Conservation (phyloP, 2,113 vertebrate genomes). For the Plestiodon gilberti region DNA sequence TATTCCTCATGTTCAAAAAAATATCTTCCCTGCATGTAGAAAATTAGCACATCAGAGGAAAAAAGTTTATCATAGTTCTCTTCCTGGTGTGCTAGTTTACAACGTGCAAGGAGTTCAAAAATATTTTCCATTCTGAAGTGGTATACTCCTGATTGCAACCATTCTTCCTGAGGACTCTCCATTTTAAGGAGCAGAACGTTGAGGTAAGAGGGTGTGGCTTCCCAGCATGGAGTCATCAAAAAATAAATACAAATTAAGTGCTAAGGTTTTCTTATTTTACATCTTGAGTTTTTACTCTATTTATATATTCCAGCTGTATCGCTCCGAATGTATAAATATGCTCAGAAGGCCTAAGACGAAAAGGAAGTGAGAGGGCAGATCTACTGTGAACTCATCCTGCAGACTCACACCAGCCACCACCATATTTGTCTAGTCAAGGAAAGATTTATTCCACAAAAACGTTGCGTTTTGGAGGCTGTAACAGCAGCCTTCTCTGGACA, state of each 20-base stretch:
- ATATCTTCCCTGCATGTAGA: not conserved
- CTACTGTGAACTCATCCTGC: slow-evolving; percentile 11
- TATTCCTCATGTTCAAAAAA: not conserved
- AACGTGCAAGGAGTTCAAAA: not conserved
- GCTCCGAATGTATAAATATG: not conserved
- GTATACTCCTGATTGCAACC: not conserved
- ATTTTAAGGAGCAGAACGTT: slow-evolving; percentile 2
- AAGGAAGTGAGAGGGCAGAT: not conserved
- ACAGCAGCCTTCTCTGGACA: not conserved
- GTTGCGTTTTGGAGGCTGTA: not conserved
- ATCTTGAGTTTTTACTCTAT: not conserved
- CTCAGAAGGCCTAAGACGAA: not conserved
- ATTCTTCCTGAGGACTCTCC: not conserved
- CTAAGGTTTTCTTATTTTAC: not conserved
- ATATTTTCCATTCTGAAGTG: not conserved
- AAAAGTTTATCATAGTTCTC: not conserved
- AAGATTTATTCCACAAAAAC: slow-evolving; percentile 15
- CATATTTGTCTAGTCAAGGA: slow-evolving; percentile 11
- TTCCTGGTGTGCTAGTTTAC: not conserved
- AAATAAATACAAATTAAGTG: not conserved
- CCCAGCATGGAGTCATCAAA: slow-evolving; percentile 5
- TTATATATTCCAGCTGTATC: not conserved
- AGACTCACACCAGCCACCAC: not conserved
- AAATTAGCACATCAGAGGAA: not conserved
- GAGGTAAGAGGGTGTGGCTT: slow-evolving; percentile 6